phyloP scores from a whole-genome alignment of 2,113 vertebrate genomes.

The Neogale vison region DNA sequence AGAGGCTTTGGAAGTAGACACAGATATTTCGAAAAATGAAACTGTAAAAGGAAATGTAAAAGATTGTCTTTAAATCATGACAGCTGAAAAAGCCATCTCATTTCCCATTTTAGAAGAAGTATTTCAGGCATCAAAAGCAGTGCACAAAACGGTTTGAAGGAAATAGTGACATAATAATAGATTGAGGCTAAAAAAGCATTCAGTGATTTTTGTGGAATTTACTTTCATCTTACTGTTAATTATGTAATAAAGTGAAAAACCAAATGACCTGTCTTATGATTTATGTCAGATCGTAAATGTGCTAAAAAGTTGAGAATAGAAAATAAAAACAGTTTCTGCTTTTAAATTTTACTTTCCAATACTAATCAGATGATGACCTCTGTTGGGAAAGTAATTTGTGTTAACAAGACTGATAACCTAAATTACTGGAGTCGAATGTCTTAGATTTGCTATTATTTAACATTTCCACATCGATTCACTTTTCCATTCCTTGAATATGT shows the following conservation, averaged over 20 bases:
- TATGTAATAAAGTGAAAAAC: constrained; percentile 33
- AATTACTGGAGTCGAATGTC: background rate
- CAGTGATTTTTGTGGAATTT: constrained; percentile 39
- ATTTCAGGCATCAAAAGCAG: constrained; percentile 62
- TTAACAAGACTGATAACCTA: background rate
- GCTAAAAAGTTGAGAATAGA: background rate
- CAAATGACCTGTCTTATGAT: constrained; percentile 3
- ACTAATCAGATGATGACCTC: background rate
- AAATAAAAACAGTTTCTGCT: background rate
- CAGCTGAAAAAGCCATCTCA: constrained; percentile 53
- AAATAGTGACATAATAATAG: constrained; percentile 47
- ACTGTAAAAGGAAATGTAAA: constrained; percentile 51
- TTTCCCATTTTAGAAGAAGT: constrained; percentile 57
- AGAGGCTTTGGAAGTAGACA: background rate
- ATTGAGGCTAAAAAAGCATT: background rate
- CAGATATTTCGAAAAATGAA: constrained; percentile 22
- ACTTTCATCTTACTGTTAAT: constrained; percentile 62
- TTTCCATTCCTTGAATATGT: background rate
- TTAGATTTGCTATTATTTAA: background rate
- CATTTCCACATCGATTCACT: background rate
- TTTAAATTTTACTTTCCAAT: background rate
- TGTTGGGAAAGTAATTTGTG: background rate
- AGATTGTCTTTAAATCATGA: constrained; percentile 60
- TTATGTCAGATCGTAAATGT: background rate
- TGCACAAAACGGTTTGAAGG: background rate